A percentile compares a stretch with the other conserved stretches of the same genome.
Evolutionary conservation across 2,797 vertebrate genomes (phyloP).

Genomic region (Propithecus perrieri): DNA sequence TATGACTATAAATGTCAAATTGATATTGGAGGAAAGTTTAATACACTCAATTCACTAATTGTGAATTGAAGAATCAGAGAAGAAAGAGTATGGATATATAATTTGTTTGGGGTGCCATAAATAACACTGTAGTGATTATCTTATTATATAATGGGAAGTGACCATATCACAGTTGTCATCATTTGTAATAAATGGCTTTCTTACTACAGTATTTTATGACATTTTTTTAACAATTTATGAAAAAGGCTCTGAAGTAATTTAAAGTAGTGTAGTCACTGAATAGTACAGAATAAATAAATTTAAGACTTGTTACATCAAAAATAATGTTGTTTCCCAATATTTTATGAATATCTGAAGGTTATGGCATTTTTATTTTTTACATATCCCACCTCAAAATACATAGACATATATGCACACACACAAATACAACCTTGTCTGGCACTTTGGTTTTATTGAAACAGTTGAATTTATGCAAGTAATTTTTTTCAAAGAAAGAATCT

Average conservation of each 20-base stretch:
- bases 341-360: background rate
- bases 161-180: background rate
- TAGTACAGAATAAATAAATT: background rate
- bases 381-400: background rate
- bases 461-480: background rate
- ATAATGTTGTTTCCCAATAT: background rate
- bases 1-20: background rate
- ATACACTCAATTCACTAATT: background rate
- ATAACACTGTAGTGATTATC: background rate
- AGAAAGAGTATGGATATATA: background rate
- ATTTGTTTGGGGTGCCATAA: background rate
- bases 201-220: background rate
- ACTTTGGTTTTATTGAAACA: background rate
- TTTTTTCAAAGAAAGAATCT: background rate
- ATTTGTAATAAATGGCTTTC: background rate
- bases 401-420: background rate
- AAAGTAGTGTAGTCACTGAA: background rate
- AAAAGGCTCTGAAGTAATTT: background rate
- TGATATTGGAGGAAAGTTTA: background rate
- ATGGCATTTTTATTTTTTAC: background rate
- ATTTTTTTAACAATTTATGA: background rate
- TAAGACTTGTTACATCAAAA: slow-evolving; percentile 15
- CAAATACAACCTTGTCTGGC: background rate
- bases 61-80: background rate
- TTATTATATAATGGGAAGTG: background rate